Evolutionary conservation across 2,888 invertebrate genomes (phyloP).

Genomic region (Cistogaster globosa): DNA sequence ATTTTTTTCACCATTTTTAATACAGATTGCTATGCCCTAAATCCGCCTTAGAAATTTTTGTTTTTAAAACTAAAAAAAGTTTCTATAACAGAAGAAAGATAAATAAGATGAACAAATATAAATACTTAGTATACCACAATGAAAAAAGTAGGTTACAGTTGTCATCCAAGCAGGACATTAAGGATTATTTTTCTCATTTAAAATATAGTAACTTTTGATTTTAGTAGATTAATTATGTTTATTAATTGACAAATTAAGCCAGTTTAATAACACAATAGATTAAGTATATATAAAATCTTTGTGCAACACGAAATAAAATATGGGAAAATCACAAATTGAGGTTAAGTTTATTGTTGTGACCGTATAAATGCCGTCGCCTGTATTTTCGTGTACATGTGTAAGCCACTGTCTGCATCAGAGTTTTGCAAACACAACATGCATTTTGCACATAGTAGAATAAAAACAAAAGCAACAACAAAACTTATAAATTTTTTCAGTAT

Average conservation of each 20-base stretch:
- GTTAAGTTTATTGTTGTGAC: conserved; percentile 62
- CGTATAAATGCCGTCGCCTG: conserved; percentile 11
- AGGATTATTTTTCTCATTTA: background rate
- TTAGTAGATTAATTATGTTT: background rate
- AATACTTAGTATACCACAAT: no score
- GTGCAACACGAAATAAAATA: background rate
- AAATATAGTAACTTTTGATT: background rate
- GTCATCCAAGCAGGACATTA: background rate
- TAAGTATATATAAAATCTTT: background rate
- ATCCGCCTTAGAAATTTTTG: conserved; percentile 5
- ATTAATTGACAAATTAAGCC: background rate
- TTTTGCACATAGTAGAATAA: background rate
- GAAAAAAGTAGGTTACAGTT: conserved; percentile 14
- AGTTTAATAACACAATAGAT: background rate
- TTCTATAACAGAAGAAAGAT: background rate
- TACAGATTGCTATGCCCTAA: conserved; percentile 5
- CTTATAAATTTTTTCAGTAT: no score
- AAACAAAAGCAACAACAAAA: background rate
- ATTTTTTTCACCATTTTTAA: conserved; percentile 85
- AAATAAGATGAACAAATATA: background rate
- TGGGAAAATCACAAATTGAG: conserved; percentile 36
- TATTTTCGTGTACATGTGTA: conserved; percentile 25
- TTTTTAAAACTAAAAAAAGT: background rate
- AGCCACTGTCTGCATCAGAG: background rate
- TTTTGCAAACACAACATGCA: conserved; percentile 24